Conservation (phyloP, 2,888 invertebrate species). For the Oxyscelio sp. region DNA sequence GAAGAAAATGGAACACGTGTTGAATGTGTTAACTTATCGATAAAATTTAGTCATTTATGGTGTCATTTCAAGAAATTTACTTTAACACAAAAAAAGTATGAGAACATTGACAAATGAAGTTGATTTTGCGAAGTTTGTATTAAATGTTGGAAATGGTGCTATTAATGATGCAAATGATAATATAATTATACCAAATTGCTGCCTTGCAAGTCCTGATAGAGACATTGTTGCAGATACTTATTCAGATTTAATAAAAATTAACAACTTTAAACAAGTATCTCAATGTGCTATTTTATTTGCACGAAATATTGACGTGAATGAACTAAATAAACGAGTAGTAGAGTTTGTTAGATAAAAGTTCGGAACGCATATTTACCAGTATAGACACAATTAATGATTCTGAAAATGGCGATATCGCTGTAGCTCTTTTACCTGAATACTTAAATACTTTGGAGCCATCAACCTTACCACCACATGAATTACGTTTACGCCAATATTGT, state of each 20-base stretch:
- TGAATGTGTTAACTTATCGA: slow-evolving; percentile 9
- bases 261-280: too few species aligned
- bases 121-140: too few species aligned
- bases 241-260: too few species aligned
- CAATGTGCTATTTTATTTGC: too few species aligned
- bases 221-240: slow-evolving; percentile 10
- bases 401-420: slow-evolving; percentile 13
- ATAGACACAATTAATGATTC: too few species aligned
- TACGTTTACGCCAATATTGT: slow-evolving; percentile 13
- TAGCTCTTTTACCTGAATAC: too few species aligned
- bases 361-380: slow-evolving; percentile 5
- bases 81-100: slow-evolving; percentile 22
- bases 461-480: slow-evolving; percentile 24
- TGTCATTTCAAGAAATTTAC: not conserved
- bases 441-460: slow-evolving; percentile 8
- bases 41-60: too few species aligned
- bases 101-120: slow-evolving; percentile 1
- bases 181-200: too few species aligned
- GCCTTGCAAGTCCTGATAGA: not conserved
- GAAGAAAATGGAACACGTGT: slow-evolving; percentile 13
- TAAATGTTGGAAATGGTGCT: too few species aligned
- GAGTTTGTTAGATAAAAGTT: slow-evolving; percentile 1
- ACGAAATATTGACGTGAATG: not conserved
- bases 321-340: slow-evolving; percentile 4
- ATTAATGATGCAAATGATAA: slow-evolving; percentile 7